These are phyloP conservation scores for Xestia xanthographa DNA, from an alignment of 2,888 invertebrate genomes.

Conservation along the genomic window DNA sequence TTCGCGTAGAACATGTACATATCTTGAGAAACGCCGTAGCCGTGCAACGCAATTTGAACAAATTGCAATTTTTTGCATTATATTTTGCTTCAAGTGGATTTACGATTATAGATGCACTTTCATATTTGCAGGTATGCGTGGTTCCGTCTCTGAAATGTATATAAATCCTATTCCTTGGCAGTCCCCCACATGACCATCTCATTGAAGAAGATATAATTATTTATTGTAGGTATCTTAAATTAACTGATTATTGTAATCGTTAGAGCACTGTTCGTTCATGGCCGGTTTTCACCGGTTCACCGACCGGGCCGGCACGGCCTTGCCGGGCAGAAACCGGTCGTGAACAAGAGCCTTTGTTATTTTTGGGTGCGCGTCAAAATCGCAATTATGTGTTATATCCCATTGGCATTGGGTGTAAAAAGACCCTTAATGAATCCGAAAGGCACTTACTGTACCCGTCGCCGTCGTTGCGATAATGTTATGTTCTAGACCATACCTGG, in stretches of 20 bases:
- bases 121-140: constrained; percentile 90
- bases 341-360: constrained; percentile 15
- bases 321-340: background rate
- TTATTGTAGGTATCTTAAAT: constrained; percentile 56
- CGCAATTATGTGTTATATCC: constrained; percentile 35
- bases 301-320: background rate
- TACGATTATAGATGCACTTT: background rate
- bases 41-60: background rate
- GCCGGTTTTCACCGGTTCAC: background rate
- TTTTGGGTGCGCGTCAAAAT: constrained; percentile 60
- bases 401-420: background rate
- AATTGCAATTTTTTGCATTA: background rate
- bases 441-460: background rate
- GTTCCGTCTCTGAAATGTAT: constrained; percentile 91
- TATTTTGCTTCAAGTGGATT: background rate
- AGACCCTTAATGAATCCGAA: background rate
- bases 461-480: background rate
- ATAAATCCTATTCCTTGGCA: constrained; percentile 93
- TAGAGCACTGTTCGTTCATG: background rate
- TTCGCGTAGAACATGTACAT: background rate
- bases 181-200: constrained; percentile 77
- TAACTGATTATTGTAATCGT: constrained; percentile 42
- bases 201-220: constrained; percentile 49
- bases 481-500: too few relatives aligned
- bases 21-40: background rate